phyloP scores from a whole-genome alignment of 1,140 invertebrate genomes.

The Ostrea denselamellosa region DNA sequence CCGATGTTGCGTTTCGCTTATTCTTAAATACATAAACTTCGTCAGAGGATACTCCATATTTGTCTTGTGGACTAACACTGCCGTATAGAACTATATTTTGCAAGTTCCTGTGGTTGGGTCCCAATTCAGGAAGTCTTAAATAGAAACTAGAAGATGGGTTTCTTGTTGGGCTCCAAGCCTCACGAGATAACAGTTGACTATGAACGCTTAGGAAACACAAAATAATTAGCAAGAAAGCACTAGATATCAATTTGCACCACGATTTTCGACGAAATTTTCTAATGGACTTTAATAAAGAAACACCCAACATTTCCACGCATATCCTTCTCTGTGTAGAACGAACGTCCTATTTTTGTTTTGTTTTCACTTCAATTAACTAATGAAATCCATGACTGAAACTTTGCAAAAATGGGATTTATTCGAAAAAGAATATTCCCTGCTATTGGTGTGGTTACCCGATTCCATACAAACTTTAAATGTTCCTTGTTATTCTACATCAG shows the following conservation, averaged over 20 bases:
- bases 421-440: background rate
- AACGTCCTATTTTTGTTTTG: background rate
- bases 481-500: background rate
- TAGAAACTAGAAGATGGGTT: background rate
- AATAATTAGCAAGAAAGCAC: background rate
- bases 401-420: background rate
- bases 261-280: slow-evolving; percentile 21
- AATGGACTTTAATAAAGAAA: background rate
- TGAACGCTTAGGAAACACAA: background rate
- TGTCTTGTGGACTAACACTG: background rate
- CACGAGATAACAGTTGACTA: background rate
- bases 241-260: background rate
- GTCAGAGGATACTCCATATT: background rate
- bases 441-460: background rate
- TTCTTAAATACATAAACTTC: background rate
- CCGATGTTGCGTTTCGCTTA: background rate
- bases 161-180: background rate
- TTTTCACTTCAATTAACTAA: background rate
- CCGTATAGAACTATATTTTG: background rate
- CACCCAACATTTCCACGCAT: background rate
- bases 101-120: background rate
- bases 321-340: background rate
- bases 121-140: background rate
- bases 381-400: background rate
- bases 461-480: background rate